These are phyloP conservation scores for Dermochelys coriacea DNA, from an alignment of 2,797 vertebrate species.

Conservation along the genomic window DNA sequence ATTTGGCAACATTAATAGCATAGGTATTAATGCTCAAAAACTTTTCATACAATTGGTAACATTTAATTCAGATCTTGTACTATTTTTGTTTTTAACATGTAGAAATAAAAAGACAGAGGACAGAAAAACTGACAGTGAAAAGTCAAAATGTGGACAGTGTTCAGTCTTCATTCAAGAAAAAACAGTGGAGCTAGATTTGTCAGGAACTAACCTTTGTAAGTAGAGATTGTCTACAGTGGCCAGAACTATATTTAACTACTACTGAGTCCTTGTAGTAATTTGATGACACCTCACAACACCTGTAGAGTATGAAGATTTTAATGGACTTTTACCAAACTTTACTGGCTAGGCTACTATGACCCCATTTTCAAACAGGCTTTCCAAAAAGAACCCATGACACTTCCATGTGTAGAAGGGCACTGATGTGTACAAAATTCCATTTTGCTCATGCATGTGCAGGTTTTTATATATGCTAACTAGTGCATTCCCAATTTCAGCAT, in stretches of 20 bases:
- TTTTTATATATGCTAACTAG: not conserved
- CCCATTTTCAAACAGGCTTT: not conserved
- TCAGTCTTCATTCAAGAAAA: slow-evolving; percentile 51
- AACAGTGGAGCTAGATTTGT: slow-evolving; percentile 36
- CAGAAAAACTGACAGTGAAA: slow-evolving; percentile 22
- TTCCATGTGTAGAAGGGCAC: not conserved
- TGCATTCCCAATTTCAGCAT: not conserved
- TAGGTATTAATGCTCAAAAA: not conserved
- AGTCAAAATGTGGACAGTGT: not conserved
- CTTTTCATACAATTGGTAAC: not conserved
- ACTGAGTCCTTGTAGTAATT: not conserved
- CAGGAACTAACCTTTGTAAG: slow-evolving; percentile 66
- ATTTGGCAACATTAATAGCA: not conserved
- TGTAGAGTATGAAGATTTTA: not conserved
- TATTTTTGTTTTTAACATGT: slow-evolving; percentile 19
- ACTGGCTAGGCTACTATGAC: not conserved
- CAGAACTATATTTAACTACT: not conserved
- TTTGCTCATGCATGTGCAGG: not conserved
- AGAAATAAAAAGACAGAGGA: slow-evolving; percentile 69
- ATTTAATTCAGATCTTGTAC: not conserved
- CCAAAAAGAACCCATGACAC: not conserved
- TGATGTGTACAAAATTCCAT: fast-evolving
- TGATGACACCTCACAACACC: not conserved
- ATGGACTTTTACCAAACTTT: not conserved
- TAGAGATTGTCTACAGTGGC: not conserved